These are phyloP conservation scores for Ranitomeya variabilis DNA, from an alignment of 2,113 vertebrate species.

Conservation along the genomic window DNA sequence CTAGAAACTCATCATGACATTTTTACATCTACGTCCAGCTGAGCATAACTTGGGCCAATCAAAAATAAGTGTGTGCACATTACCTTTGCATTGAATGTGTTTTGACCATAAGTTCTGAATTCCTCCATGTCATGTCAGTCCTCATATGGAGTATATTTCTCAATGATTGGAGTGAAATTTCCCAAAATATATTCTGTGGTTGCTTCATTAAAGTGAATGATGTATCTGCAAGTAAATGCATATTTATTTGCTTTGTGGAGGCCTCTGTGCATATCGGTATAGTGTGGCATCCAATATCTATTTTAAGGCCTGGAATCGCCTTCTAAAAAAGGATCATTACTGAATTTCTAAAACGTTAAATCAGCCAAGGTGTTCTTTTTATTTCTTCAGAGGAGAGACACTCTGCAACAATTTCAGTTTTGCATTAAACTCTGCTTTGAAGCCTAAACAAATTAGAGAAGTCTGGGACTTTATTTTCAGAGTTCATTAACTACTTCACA, in stretches of 20 bases:
- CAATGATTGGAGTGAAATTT: not conserved
- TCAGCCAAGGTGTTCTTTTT: constrained; percentile 62
- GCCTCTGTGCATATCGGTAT: not conserved
- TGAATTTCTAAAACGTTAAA: constrained; percentile 34
- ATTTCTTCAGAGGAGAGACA: constrained; percentile 65
- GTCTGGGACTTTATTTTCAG: constrained; percentile 78
- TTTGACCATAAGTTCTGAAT: not conserved
- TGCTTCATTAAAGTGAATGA: constrained; percentile 26
- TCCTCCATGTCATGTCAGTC: not conserved
- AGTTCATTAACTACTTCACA: constrained; percentile 78
- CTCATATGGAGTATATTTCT: constrained; percentile 20
- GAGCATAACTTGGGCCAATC: not conserved
- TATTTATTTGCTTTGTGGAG: constrained; percentile 9
- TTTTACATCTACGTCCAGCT: not conserved
- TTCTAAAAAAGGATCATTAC: constrained; percentile 37
- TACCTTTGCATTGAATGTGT: not conserved
- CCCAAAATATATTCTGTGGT: not conserved
- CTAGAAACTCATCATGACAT: not conserved
- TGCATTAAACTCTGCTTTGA: constrained; percentile 70
- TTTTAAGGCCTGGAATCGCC: constrained; percentile 18
- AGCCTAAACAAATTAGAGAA: constrained; percentile 77
- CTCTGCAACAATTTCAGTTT: constrained; percentile 72
- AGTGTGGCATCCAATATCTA: constrained; percentile 11
- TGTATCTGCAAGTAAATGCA: not conserved
- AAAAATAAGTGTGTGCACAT: not conserved